Evolutionary conservation across 2,113 vertebrate species (phyloP).

Genomic region (Hassar affinis): DNA sequence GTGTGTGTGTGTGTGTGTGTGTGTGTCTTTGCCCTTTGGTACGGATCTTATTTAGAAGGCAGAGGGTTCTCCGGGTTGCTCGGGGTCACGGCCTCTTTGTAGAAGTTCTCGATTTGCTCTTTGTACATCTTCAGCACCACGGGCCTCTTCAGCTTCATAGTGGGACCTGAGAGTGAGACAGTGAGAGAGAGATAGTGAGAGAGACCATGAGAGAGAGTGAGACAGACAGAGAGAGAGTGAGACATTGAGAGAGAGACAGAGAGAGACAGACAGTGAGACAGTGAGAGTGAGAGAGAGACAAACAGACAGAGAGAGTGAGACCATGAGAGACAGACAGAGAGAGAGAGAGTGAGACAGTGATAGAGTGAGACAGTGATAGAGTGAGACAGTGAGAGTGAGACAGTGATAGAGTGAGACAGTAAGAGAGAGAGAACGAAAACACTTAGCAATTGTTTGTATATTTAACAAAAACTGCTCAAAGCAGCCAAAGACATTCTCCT

Average conservation of each 20-base stretch:
- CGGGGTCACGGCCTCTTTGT: constrained; percentile 66
- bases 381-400: constrained; percentile 51
- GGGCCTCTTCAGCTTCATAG: constrained; percentile 83
- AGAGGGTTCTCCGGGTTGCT: constrained; percentile 51
- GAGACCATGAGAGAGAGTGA: not conserved
- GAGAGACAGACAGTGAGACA: not conserved
- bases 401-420: not conserved
- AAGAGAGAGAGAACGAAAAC: not conserved
- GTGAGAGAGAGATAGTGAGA: not conserved
- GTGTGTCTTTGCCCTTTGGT: constrained; percentile 8
- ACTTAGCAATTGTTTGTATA: not conserved
- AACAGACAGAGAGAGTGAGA: constrained; percentile 64
- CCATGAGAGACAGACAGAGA: constrained; percentile 68
- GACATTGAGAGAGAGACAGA: not conserved
- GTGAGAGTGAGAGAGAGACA: not conserved
- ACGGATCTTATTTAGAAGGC: constrained; percentile 61
- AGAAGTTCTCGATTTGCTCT: constrained; percentile 78
- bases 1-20: constrained; percentile 34
- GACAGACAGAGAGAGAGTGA: not conserved
- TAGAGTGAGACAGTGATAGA: not conserved
- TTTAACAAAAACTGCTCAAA: not conserved
- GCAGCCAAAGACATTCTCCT: not conserved
- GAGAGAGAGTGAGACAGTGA: not conserved
- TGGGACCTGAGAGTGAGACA: constrained; percentile 77
- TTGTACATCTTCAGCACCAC: constrained; percentile 81